Percentiles rank a stretch among this genome's conserved stretches.
Conservation (phyloP, 1,140 invertebrate genomes). For the Proctacanthus coquilletti region DNA sequence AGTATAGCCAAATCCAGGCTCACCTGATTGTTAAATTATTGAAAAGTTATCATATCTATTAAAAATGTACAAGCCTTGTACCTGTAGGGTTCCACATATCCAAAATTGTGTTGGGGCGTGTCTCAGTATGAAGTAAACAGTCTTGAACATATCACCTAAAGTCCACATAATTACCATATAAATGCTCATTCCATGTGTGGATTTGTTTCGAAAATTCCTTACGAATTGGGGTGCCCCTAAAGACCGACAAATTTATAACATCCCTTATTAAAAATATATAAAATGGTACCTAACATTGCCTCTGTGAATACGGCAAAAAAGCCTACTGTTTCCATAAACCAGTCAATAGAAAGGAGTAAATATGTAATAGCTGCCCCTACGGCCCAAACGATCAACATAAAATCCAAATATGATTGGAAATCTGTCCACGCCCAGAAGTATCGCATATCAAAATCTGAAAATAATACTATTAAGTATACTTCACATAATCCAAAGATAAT, state of each 20-base stretch:
- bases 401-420: slow-evolving; percentile 91
- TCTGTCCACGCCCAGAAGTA: slow-evolving; percentile 99
- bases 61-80: slow-evolving; percentile 23
- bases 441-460: slow-evolving; percentile 70
- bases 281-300: slow-evolving; percentile 79
- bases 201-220: slow-evolving; percentile 65
- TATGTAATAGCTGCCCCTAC: slow-evolving; percentile 73
- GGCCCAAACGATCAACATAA: slow-evolving; percentile 73
- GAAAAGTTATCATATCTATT: background rate
- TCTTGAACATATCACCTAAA: slow-evolving; percentile 90
- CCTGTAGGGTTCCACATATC: slow-evolving; percentile 88
- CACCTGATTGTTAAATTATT: slow-evolving; percentile 14
- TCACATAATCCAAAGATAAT: too few species aligned
- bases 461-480: too few species aligned
- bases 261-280: slow-evolving; percentile 5
- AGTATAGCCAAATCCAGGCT: slow-evolving; percentile 35
- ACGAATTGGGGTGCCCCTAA: slow-evolving; percentile 69
- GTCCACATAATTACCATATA: slow-evolving; percentile 97
- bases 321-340: slow-evolving; percentile 80
- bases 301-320: slow-evolving; percentile 91
- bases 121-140: slow-evolving; percentile 82
- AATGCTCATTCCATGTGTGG: slow-evolving; percentile 56
- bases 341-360: slow-evolving; percentile 59
- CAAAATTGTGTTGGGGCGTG: slow-evolving; percentile 88
- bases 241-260: slow-evolving; percentile 9